These are phyloP conservation scores for Andrena cerasifolii DNA, from an alignment of 1,140 invertebrate species.

Conservation along the genomic window DNA sequence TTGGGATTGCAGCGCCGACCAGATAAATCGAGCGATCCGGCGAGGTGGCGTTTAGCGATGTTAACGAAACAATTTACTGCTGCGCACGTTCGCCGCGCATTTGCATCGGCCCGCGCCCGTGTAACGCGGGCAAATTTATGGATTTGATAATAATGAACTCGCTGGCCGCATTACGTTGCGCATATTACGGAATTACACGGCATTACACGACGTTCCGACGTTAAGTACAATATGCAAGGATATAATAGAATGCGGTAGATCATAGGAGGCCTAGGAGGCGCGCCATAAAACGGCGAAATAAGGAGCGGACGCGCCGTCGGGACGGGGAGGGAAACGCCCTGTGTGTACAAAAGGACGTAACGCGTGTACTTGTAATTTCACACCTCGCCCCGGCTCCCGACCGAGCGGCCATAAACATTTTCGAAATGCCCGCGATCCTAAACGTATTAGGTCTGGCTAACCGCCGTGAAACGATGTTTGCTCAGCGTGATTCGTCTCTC, in stretches of 20 bases:
- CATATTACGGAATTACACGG: conserved; percentile 58
- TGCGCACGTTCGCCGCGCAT: background rate
- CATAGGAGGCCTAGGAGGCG: conserved; percentile 27
- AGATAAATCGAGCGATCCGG: conserved; percentile 17
- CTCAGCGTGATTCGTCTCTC: background rate
- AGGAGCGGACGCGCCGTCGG: conserved; percentile 8
- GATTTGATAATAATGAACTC: conserved; percentile 59
- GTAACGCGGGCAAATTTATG: conserved; percentile 48
- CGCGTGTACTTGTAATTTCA: conserved; percentile 30
- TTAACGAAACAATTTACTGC: conserved; percentile 41
- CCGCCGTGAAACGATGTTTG: background rate
- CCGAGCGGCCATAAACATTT: conserved; percentile 33
- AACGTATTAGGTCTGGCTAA: background rate
- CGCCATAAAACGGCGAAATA: conserved; percentile 48
- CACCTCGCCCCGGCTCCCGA: background rate
- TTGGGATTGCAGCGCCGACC: background rate
- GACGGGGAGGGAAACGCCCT: conserved; percentile 25
- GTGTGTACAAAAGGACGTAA: conserved; percentile 21
- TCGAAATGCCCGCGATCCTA: conserved; percentile 2
- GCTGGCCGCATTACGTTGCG: conserved; percentile 37
- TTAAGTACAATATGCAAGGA: conserved; percentile 57
- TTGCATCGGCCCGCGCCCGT: conserved; percentile 22
- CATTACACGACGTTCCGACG: conserved; percentile 52
- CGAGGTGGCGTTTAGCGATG: conserved; percentile 17
- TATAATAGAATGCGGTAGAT: conserved; percentile 50